Conservation (phyloP, 2,888 invertebrate genomes). For the Helleia helle region DNA sequence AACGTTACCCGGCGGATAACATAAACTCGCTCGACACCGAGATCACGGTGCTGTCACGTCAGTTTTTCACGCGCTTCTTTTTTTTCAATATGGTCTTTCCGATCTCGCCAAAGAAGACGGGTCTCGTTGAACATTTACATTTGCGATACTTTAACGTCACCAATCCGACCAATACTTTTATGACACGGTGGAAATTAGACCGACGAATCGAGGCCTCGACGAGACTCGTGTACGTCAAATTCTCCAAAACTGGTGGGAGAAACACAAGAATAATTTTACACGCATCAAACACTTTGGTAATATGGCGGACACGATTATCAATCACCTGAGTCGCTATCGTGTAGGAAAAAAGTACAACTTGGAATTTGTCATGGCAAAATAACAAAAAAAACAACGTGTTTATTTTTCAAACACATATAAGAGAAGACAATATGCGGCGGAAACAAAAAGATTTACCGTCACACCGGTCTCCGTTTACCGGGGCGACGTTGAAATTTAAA, state of each 20-base stretch:
- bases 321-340: neutral
- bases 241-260: conserved; percentile 1
- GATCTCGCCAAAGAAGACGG: conserved; percentile 2
- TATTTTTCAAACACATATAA: neutral
- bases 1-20: neutral
- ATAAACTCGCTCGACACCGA: conserved; percentile 1
- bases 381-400: neutral
- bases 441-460: neutral
- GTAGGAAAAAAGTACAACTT: neutral
- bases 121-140: conserved; percentile 4
- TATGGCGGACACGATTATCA: conserved; percentile 2
- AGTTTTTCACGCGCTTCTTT: conserved; percentile 7
- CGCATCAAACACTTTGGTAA: conserved; percentile 3
- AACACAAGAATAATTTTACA: neutral
- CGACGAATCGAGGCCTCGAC: neutral
- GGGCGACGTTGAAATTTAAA: neutral
- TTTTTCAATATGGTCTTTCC: neutral
- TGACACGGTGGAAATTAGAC: neutral
- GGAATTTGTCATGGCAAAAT: neutral
- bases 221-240: conserved; percentile 1
- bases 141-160: conserved; percentile 1
- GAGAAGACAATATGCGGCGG: neutral
- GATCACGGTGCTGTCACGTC: conserved; percentile 1
- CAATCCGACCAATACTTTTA: conserved; percentile 7
- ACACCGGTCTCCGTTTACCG: neutral